phyloP scores from a whole-genome alignment of 2,797 vertebrate species.

The Pseudochromis fuscus region DNA sequence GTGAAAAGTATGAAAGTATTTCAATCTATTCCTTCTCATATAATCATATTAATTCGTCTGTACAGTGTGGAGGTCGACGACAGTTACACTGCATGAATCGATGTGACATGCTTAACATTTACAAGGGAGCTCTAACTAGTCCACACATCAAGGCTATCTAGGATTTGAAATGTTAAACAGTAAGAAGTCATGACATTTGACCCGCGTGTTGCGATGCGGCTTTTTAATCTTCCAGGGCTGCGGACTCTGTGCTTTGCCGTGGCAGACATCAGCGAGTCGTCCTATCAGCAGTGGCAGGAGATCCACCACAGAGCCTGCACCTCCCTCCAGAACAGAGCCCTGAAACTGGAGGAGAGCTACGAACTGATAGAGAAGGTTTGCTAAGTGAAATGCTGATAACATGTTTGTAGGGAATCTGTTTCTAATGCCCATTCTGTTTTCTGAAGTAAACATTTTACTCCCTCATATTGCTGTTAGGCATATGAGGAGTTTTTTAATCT shows the following conservation, averaged over 20 bases:
- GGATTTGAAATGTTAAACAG: background rate
- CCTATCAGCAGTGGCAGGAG: slow-evolving; percentile 93
- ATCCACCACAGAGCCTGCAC: slow-evolving; percentile 91
- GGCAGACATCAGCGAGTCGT: slow-evolving; percentile 92
- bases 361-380: slow-evolving; percentile 98
- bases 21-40: background rate
- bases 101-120: background rate
- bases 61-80: background rate
- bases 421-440: background rate
- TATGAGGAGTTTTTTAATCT: no score
- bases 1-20: background rate
- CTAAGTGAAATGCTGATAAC: background rate
- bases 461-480: background rate
- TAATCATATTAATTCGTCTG: background rate
- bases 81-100: background rate
- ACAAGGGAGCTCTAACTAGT: background rate
- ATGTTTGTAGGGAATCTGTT: slow-evolving; percentile 3
- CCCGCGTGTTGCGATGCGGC: slow-evolving; percentile 3
- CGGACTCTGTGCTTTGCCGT: slow-evolving; percentile 97
- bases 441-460: slow-evolving; percentile 2
- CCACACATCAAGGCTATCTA: background rate
- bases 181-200: background rate
- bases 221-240: slow-evolving; percentile 84
- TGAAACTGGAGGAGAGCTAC: slow-evolving; percentile 97
- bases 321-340: slow-evolving; percentile 92